These are phyloP conservation scores for Aphelocoma californica DNA, from an alignment of 2,797 vertebrate genomes.

Conservation along the genomic window DNA sequence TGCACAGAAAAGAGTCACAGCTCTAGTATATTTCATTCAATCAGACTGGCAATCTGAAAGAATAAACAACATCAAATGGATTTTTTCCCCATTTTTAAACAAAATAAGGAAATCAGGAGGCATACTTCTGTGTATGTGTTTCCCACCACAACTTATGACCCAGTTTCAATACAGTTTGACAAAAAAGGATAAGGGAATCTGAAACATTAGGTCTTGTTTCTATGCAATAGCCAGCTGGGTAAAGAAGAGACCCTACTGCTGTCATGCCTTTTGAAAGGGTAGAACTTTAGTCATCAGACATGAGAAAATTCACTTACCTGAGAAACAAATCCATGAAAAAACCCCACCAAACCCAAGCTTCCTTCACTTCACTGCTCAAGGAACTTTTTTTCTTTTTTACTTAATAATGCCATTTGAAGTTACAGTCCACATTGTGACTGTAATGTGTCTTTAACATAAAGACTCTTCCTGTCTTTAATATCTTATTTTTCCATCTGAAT, in stretches of 20 bases:
- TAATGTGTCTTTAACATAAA: neutral
- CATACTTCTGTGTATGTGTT: neutral
- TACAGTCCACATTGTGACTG: neutral
- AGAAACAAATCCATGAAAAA: neutral
- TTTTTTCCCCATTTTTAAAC: neutral
- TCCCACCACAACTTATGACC: neutral
- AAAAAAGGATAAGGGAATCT: neutral
- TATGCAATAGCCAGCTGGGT: neutral
- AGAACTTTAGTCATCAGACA: neutral
- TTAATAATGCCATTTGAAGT: neutral
- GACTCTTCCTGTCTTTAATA: neutral
- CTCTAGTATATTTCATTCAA: neutral
- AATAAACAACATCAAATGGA: conserved; percentile 21
- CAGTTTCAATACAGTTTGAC: neutral
- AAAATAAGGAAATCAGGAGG: neutral
- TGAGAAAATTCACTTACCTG: neutral
- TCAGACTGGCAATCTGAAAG: neutral
- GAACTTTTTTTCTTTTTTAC: neutral
- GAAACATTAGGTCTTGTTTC: conserved; percentile 10
- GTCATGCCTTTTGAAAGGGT: neutral
- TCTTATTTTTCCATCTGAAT: neutral
- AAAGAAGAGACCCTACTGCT: neutral
- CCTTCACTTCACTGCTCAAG: neutral
- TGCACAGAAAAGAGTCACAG: neutral
- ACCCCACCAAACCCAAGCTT: neutral